Evolutionary conservation across 2,888 invertebrate genomes (phyloP).

Genomic region (Odontothrips loti): DNA sequence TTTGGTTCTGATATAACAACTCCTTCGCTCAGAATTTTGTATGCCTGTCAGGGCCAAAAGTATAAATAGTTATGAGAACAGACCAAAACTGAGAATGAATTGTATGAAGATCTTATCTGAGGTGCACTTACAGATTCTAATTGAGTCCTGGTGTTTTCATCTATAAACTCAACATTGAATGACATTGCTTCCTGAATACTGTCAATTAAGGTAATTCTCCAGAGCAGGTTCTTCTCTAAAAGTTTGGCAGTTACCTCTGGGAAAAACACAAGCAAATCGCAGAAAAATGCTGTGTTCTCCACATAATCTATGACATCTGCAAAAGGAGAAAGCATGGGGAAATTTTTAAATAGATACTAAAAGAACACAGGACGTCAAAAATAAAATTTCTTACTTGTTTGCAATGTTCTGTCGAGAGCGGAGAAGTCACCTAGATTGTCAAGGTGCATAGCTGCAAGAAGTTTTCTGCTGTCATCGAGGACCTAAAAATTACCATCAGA

Average conservation of each 20-base stretch:
- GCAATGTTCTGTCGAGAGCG: not conserved
- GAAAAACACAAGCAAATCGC: not conserved
- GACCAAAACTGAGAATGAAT: no score
- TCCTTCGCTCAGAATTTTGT: no score
- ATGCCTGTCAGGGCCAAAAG: no score
- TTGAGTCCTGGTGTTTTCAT: no score
- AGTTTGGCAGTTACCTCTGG: not conserved
- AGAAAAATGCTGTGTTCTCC: not conserved
- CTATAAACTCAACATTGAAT: not conserved
- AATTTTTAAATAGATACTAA: not conserved
- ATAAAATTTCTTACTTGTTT: no score
- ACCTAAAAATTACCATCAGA: not conserved
- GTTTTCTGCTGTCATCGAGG: not conserved
- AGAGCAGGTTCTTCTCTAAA: not conserved
- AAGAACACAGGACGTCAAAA: not conserved
- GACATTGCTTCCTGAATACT: not conserved
- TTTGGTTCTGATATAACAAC: no score
- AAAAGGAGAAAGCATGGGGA: not conserved
- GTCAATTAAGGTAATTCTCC: not conserved
- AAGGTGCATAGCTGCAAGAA: no score
- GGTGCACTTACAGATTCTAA: no score
- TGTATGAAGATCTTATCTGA: no score
- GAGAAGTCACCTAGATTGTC: not conserved
- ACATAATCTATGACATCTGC: not conserved
- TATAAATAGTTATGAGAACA: no score